Percentiles rank a stretch among this genome's conserved stretches.
These are phyloP conservation scores for Ophion costatus DNA, from an alignment of 2,888 invertebrate species.

Conservation along the genomic window DNA sequence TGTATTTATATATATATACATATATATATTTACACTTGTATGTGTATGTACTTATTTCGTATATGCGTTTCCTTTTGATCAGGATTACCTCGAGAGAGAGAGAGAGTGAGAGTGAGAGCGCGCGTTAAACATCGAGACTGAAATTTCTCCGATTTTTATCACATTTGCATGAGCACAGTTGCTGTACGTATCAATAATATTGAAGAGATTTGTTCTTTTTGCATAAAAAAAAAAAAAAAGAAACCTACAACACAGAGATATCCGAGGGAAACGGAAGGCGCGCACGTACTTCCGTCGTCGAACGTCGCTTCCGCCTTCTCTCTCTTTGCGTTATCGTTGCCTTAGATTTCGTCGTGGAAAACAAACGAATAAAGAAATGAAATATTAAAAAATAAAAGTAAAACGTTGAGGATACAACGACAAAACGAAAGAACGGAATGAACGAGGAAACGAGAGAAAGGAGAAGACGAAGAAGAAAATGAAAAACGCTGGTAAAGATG, in stretches of 20 bases:
- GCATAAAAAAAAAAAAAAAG: neutral
- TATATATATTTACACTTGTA: slow-evolving; percentile 15
- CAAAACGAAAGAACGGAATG: slow-evolving; percentile 41
- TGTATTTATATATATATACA: slow-evolving; percentile 33
- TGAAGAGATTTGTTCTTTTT: neutral
- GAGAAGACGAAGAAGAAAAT: slow-evolving; percentile 32
- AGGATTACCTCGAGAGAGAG: slow-evolving; percentile 22
- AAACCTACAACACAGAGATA: slow-evolving; percentile 1
- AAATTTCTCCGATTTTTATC: neutral
- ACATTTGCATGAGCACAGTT: neutral
- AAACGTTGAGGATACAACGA: slow-evolving; percentile 24
- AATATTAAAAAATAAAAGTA: slow-evolving; percentile 32
- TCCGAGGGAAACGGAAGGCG: slow-evolving; percentile 67
- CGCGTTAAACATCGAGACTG: slow-evolving; percentile 5
- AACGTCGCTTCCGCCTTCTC: slow-evolving; percentile 79
- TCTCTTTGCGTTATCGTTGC: slow-evolving; percentile 77
- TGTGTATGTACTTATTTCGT: slow-evolving; percentile 8
- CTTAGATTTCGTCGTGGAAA: slow-evolving; percentile 56
- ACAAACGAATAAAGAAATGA: slow-evolving; percentile 38
- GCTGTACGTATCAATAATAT: neutral
- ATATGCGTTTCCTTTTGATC: slow-evolving; percentile 46
- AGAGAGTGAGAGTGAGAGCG: too few species aligned
- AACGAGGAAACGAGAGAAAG: slow-evolving; percentile 33
- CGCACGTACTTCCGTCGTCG: slow-evolving; percentile 71
- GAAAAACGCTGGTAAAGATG: slow-evolving; percentile 10